phyloP scores from a whole-genome alignment of 2,888 invertebrate species.

The Hymenopus coronatus region DNA sequence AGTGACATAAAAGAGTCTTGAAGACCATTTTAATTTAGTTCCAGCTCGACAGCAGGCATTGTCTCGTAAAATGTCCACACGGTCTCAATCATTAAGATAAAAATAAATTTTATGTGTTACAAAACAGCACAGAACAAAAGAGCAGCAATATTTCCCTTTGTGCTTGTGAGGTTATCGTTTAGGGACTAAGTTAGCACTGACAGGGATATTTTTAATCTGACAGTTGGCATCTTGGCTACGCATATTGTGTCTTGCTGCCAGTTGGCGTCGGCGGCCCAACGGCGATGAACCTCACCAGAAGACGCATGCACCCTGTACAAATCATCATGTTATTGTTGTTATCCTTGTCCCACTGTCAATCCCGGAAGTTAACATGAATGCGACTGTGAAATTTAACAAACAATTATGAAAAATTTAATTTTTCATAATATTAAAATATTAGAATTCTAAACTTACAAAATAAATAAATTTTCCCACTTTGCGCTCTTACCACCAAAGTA shows the following conservation, averaged over 20 bases:
- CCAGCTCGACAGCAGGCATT: neutral
- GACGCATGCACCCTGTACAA: neutral
- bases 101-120: neutral
- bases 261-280: neutral
- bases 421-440: no score
- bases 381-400: no score
- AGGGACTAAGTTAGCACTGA: neutral
- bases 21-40: neutral
- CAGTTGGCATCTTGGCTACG: neutral
- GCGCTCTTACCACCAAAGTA: no score
- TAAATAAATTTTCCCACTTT: no score
- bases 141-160: neutral
- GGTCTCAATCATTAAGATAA: neutral
- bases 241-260: neutral
- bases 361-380: no score
- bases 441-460: no score
- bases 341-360: no score
- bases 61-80: neutral
- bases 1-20: neutral
- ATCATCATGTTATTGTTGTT: no score
- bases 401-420: no score
- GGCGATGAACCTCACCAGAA: neutral
- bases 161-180: neutral
- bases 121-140: neutral
- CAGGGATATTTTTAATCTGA: neutral